Evolutionary conservation across 2,797 vertebrate species (phyloP).

Genomic region (Scyliorhinus canicula): DNA sequence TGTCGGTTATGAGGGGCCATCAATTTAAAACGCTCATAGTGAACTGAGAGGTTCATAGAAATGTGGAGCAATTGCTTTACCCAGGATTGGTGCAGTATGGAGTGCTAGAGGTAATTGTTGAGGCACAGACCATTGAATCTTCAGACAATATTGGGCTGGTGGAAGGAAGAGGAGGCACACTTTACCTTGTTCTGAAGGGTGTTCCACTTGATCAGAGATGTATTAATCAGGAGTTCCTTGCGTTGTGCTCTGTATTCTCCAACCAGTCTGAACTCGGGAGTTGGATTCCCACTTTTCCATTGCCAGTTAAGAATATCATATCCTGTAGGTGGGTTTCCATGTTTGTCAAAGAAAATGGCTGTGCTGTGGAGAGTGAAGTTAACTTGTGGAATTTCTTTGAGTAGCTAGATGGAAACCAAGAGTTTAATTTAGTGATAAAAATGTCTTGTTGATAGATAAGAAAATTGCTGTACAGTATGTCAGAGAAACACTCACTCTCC

Average conservation of each 20-base stretch:
- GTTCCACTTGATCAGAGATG: slow-evolving; percentile 6
- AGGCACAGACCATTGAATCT: not conserved
- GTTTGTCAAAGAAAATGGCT: not conserved
- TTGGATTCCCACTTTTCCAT: not conserved
- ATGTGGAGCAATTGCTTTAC: not conserved
- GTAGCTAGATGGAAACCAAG: not conserved
- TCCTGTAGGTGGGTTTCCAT: slow-evolving; percentile 16
- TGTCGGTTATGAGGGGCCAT: not conserved
- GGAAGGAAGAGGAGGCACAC: not conserved
- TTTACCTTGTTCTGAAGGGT: not conserved
- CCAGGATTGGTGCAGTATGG: not conserved
- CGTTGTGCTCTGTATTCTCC: slow-evolving; percentile 2
- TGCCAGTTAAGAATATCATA: slow-evolving; percentile 33
- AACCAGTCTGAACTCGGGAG: slow-evolving; percentile 1
- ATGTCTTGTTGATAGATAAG: not conserved
- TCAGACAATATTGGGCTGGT: not conserved
- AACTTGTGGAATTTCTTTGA: not conserved
- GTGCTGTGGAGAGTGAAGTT: not conserved
- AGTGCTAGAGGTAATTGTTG: not conserved
- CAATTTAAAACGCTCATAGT: not conserved
- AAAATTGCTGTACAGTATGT: not conserved
- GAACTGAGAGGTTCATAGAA: not conserved
- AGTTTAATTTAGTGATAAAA: not conserved
- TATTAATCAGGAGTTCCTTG: not conserved
- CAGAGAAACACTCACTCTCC: not conserved